phyloP scores from a whole-genome alignment of 2,888 invertebrate genomes.

The Lamproptera curius region DNA sequence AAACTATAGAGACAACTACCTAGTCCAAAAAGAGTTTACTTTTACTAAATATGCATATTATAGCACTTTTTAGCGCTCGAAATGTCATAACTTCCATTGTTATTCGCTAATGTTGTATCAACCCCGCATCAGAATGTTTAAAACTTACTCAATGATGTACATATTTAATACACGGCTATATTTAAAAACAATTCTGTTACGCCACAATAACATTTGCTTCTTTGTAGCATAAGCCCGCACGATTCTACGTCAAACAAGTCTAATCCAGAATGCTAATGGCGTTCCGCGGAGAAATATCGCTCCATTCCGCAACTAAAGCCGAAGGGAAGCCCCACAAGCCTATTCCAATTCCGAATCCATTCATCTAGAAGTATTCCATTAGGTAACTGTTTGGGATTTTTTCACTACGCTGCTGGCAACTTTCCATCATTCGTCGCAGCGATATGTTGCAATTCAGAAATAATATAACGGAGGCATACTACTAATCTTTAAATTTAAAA shows the following conservation, averaged over 20 bases:
- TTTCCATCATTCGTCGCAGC: constrained; percentile 22
- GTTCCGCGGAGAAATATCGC: constrained; percentile 12
- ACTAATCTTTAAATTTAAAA: background rate
- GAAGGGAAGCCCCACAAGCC: constrained; percentile 8
- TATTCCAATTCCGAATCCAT: constrained; percentile 33
- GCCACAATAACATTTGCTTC: background rate
- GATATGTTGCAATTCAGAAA: constrained; percentile 20
- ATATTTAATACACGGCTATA: background rate
- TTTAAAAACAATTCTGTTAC: background rate
- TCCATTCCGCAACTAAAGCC: constrained; percentile 7
- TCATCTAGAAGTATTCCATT: constrained; percentile 41
- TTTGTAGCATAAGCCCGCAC: background rate
- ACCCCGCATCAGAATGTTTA: no score
- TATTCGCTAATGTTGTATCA: no score
- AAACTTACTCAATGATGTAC: background rate
- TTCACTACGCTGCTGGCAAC: constrained; percentile 17
- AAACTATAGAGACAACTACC: no score
- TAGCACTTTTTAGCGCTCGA: no score
- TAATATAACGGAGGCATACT: constrained; percentile 14
- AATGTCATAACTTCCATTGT: no score
- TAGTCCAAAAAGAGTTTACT: no score
- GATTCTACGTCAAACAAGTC: constrained; percentile 3
- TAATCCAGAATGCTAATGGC: constrained; percentile 8
- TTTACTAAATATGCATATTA: no score
- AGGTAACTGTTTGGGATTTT: constrained; percentile 23